These are phyloP conservation scores for Listrodromus nycthemerus DNA, from an alignment of 2,888 invertebrate species.

Conservation along the genomic window DNA sequence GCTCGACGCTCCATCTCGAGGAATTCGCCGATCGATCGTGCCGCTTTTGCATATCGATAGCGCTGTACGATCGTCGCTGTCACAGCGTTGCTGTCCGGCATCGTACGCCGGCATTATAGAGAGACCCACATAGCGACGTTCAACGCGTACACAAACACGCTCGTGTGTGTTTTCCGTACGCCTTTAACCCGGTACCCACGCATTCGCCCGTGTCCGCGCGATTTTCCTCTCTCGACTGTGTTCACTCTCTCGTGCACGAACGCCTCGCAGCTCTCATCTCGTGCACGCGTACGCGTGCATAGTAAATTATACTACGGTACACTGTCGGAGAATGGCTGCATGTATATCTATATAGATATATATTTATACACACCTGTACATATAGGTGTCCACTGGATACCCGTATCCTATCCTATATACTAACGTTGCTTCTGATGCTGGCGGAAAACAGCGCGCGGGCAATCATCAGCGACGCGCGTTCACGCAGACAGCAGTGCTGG, in stretches of 20 bases:
- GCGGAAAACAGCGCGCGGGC: slow-evolving; percentile 32
- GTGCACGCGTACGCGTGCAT: slow-evolving; percentile 49
- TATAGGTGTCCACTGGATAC: slow-evolving; percentile 6
- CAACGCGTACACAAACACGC: slow-evolving; percentile 16
- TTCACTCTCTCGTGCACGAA: slow-evolving; percentile 66
- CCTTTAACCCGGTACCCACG: slow-evolving; percentile 63
- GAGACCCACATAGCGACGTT: slow-evolving; percentile 15
- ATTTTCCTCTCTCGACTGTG: slow-evolving; percentile 64
- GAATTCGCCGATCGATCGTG: slow-evolving; percentile 82
- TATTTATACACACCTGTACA: not conserved
- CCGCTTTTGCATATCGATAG: slow-evolving; percentile 82
- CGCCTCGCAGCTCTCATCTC: slow-evolving; percentile 62
- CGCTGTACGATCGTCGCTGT: slow-evolving; percentile 59
- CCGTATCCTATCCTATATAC: slow-evolving; percentile 7
- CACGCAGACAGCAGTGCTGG: slow-evolving; percentile 51
- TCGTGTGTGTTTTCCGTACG: slow-evolving; percentile 47
- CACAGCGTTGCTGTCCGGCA: slow-evolving; percentile 35
- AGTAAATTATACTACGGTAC: slow-evolving; percentile 46
- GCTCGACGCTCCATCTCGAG: slow-evolving; percentile 74
- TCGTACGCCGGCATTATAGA: slow-evolving; percentile 11
- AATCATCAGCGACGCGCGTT: slow-evolving; percentile 67
- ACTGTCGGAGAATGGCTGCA: slow-evolving; percentile 23
- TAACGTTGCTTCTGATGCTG: slow-evolving; percentile 16
- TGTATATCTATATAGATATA: slow-evolving; percentile 11
- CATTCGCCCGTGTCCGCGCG: slow-evolving; percentile 65